Evolutionary conservation across 2,797 vertebrate species (phyloP).

Genomic region (Perodicticus potto): DNA sequence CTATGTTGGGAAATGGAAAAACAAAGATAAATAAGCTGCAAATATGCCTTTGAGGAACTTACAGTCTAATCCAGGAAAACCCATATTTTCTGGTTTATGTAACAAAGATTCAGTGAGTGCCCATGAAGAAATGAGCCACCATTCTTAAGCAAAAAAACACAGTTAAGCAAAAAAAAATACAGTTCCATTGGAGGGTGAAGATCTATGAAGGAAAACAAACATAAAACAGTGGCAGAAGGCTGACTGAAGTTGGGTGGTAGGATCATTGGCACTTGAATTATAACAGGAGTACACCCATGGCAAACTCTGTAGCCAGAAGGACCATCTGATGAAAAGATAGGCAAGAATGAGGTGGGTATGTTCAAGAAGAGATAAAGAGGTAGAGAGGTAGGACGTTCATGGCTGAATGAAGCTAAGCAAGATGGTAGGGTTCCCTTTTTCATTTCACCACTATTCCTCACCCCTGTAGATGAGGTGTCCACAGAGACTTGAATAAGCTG

Average conservation of each 20-base stretch:
- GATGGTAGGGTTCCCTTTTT: neutral
- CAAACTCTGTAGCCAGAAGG: neutral
- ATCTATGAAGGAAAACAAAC: neutral
- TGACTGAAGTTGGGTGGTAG: neutral
- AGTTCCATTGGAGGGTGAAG: neutral
- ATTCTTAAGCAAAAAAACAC: neutral
- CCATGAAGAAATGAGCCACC: neutral
- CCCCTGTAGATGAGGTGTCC: neutral
- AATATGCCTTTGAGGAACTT: neutral
- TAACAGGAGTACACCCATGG: neutral
- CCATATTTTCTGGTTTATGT: neutral
- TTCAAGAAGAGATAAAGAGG: neutral
- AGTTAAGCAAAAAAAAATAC: conserved; percentile 3
- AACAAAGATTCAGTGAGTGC: neutral
- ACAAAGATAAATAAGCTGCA: conserved; percentile 10
- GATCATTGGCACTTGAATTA: neutral
- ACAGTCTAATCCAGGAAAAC: neutral
- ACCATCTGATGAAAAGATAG: neutral
- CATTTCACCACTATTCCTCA: neutral
- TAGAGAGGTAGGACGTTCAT: neutral
- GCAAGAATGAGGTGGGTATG: neutral
- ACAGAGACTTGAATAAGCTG: neutral
- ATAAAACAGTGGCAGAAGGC: neutral
- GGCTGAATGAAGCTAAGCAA: neutral
- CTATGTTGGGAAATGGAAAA: neutral